These are phyloP conservation scores for Encarsia formosa DNA, from an alignment of 2,888 invertebrate genomes.

Conservation along the genomic window DNA sequence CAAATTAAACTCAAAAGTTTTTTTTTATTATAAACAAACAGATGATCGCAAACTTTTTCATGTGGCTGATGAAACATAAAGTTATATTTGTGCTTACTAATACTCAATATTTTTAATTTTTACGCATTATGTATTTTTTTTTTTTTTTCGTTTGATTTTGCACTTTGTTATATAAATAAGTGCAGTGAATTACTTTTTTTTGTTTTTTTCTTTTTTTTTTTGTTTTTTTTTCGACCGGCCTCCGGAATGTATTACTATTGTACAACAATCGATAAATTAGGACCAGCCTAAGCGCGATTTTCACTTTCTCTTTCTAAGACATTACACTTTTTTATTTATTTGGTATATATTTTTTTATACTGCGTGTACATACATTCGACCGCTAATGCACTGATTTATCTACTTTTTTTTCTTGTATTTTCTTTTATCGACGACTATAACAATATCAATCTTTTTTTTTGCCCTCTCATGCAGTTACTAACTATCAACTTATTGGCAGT, in stretches of 20 bases:
- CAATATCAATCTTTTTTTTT: slow-evolving; percentile 21
- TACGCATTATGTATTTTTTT: too few species aligned
- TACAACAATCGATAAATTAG: slow-evolving; percentile 35
- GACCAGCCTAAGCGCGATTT: slow-evolving; percentile 37
- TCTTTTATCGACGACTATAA: slow-evolving; percentile 23
- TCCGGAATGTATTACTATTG: slow-evolving; percentile 28
- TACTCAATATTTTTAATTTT: too few species aligned
- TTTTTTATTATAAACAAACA: too few species aligned
- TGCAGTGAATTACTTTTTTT: too few species aligned
- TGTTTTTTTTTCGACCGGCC: slow-evolving; percentile 11
- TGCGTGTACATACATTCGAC: slow-evolving; percentile 19
- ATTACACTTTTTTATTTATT: slow-evolving; percentile 17
- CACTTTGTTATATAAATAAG: too few species aligned
- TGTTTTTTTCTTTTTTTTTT: too few species aligned
- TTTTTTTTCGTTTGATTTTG: too few species aligned
- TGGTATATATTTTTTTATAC: neutral
- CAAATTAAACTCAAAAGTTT: too few species aligned
- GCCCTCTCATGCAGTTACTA: neutral
- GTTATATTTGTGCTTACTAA: too few species aligned
- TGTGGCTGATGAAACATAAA: too few species aligned
- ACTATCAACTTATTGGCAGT: slow-evolving; percentile 14
- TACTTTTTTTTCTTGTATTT: slow-evolving; percentile 22
- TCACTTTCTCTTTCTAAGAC: slow-evolving; percentile 24
- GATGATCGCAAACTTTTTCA: too few species aligned
- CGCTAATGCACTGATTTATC: slow-evolving; percentile 26